Evolutionary conservation across 2,888 invertebrate genomes (phyloP), one percentile per base, ranked within the genome.

Genomic region (Thereva unica): DNA sequence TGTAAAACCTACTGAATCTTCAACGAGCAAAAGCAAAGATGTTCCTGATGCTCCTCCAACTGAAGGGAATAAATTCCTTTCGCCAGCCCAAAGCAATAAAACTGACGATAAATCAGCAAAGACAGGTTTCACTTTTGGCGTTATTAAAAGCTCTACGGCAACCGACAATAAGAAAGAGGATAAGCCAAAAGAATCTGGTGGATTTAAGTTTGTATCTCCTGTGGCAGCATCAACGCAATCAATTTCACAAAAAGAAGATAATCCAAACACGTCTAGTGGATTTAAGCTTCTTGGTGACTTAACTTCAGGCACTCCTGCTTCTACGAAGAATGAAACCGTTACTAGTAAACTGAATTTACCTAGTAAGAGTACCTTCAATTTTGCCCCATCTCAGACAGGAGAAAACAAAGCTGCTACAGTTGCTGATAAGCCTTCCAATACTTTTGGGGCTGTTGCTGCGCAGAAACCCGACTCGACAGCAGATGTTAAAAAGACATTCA

Each of bases 161-260:
- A 34, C 57, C 9, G 10, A 23, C 23, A 23, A 23, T 23, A 23
- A 23, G 23, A 61, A 64, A 41, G 67, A 61, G 9, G 59, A 61
- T 65, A 23, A 23, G 23, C 44, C 56, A 12, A 64, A 57, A 49
- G 49, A 65, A 40, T 54, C 53, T 5, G 57, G 64, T 44, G 70
- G 71, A n/a, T 74, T 74, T 69, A 72, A 71, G 61, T 73, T 74
- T 68, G 73, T 71, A 12, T 59, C 50, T 4, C 10, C 69, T 57
- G 66, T 42, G 55, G 12, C 4, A 41, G 55, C 34, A 5, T 12
- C 10, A n/a, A 10, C 5, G 12, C 34, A 5, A 2, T 41, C 12
- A 42, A 12, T 7, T 47, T 12, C 10, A 7, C 40, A 34, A 41
- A 12, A 23, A 3, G 23, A 42, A 12, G 4, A 6, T 5, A 56